These are phyloP conservation scores for Drosophila quadrilineata DNA, from an alignment of 1,140 invertebrate genomes.

Conservation along the genomic window DNA sequence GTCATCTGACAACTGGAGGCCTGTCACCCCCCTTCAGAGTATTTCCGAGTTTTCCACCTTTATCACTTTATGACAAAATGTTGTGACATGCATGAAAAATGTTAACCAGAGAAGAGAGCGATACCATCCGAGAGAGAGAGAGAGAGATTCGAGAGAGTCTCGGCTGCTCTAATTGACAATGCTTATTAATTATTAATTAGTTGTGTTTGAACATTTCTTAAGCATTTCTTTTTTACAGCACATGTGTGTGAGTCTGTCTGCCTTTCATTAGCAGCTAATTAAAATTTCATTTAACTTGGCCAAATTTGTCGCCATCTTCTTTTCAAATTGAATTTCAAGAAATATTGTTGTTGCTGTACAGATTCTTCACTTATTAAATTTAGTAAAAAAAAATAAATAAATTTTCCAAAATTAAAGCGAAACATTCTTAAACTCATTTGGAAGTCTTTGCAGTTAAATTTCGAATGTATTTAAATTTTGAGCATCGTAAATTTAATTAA, in stretches of 20 bases:
- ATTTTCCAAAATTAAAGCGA: no score
- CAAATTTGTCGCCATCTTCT: no score
- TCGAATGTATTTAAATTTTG: conserved; percentile 39
- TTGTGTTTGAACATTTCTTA: conserved; percentile 34
- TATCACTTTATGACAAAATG: conserved; percentile 63
- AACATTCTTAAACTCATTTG: neutral
- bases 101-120: conserved; percentile 5
- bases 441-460: neutral
- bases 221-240: conserved; percentile 30
- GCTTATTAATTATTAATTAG: conserved; percentile 75
- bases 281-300: conserved; percentile 26
- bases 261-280: conserved; percentile 17
- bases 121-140: conserved; percentile 18
- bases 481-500: conserved; percentile 62
- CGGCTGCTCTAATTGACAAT: conserved; percentile 64
- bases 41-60: conserved; percentile 60
- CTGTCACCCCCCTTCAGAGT: no score
- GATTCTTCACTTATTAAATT: no score
- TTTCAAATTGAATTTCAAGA: no score
- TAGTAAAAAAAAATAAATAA: no score
- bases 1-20: no score
- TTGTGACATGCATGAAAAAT: conserved; percentile 69
- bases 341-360: no score
- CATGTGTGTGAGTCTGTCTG: neutral
- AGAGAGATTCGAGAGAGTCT: no score